Conservation (phyloP, 2,113 vertebrate genomes). For the Hypocryptadius cinnamomeus region DNA sequence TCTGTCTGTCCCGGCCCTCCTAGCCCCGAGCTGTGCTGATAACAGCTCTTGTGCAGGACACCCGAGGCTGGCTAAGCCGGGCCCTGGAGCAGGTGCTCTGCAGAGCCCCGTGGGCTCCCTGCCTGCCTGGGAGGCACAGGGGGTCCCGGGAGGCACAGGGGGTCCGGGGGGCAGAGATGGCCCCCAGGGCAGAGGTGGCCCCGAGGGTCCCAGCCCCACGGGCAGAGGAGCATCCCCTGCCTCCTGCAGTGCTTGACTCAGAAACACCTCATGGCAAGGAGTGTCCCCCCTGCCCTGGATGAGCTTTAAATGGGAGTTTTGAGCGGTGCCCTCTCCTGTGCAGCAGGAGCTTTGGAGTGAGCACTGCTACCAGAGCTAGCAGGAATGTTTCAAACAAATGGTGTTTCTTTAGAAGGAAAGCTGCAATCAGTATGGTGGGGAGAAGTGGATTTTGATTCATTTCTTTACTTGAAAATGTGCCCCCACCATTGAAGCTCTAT, state of each 20-base stretch:
- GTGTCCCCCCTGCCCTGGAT: fast-evolving
- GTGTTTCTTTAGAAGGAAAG: neutral
- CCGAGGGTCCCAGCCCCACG: fast-evolving
- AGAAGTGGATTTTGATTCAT: neutral
- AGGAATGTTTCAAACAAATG: neutral
- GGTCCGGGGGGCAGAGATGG: neutral
- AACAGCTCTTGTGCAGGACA: conserved; percentile 11
- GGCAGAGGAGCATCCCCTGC: neutral
- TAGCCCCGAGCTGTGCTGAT: neutral
- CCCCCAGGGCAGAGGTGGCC: neutral
- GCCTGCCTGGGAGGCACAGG: too few species aligned
- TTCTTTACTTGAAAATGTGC: neutral
- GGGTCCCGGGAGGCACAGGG: too few species aligned
- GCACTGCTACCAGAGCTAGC: fast-evolving
- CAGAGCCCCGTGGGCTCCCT: neutral
- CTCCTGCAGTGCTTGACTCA: fast-evolving
- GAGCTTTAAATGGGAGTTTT: too few species aligned
- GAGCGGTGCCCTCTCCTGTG: neutral
- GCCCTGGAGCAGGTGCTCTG: neutral
- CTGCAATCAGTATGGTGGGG: neutral
- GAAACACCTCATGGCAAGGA: fast-evolving
- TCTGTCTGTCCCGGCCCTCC: neutral
- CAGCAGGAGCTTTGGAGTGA: neutral
- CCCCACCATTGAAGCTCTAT: neutral
- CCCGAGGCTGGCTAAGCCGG: too few species aligned